phyloP scores from a whole-genome alignment of 30 jellyfish, hydroid and myxozoan species.

The Aurelia sp. region DNA sequence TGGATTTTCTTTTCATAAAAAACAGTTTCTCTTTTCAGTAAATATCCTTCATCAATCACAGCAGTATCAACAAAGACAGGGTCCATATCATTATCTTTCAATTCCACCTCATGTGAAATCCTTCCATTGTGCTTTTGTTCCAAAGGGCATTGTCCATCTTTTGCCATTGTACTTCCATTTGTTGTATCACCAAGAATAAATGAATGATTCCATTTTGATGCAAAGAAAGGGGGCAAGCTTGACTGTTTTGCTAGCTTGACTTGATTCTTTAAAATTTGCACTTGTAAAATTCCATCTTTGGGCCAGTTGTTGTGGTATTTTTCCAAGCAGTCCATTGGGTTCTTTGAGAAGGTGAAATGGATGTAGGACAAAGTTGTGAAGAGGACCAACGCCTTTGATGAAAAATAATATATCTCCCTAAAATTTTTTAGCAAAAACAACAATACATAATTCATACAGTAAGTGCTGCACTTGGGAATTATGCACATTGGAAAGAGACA shows the following conservation, averaged over 20 bases:
- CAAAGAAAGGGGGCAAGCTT: conserved; percentile 45
- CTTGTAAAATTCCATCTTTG: conserved; percentile 88
- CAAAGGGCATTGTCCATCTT: too few species aligned
- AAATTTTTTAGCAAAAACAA: too few species aligned
- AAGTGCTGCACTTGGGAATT: too few species aligned
- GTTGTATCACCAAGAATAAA: neutral
- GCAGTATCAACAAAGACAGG: neutral
- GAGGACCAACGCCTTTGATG: conserved; percentile 72
- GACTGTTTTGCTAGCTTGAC: neutral
- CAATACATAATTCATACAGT: too few species aligned
- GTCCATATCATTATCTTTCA: neutral
- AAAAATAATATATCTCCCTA: too few species aligned
- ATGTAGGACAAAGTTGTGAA: conserved; percentile 77
- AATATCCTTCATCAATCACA: conserved; percentile 26
- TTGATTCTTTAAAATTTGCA: conserved; percentile 65
- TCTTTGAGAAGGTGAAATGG: conserved; percentile 81
- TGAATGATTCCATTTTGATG: conserved; percentile 53
- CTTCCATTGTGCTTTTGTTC: too few species aligned
- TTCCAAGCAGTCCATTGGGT: conserved; percentile 86
- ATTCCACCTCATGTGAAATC: neutral
- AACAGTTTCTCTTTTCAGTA: conserved; percentile 36
- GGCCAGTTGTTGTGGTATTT: conserved; percentile 79
- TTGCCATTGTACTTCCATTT: neutral
- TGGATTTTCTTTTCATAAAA: conserved; percentile 6
- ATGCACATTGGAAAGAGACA: too few species aligned